These are phyloP conservation scores for Pitangus sulphuratus DNA, from an alignment of 2,797 vertebrate genomes.

Conservation along the genomic window DNA sequence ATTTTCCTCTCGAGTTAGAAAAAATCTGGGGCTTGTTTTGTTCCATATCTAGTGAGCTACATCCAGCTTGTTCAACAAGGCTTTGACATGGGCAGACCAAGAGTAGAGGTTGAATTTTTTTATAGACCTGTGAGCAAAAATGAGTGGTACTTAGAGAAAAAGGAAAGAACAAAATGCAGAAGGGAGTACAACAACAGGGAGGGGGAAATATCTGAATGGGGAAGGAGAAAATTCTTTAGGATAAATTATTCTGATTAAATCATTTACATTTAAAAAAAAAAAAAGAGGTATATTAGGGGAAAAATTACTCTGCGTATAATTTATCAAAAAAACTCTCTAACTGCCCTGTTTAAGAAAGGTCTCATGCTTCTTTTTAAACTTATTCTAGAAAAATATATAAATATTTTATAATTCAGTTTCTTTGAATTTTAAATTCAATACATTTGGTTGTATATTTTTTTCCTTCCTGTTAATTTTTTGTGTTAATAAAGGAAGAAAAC, in stretches of 20 bases:
- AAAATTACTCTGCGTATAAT: neutral
- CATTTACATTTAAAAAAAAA: neutral
- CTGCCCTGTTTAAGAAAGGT: neutral
- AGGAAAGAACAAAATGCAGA: neutral
- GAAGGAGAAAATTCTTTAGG: neutral
- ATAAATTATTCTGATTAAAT: neutral
- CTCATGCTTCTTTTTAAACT: accelerated
- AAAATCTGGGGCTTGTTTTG: neutral
- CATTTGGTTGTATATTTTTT: neutral
- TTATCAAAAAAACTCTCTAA: neutral
- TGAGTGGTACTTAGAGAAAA: neutral
- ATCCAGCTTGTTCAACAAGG: neutral
- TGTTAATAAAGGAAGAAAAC: neutral
- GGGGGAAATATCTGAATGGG: neutral
- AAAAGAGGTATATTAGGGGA: neutral
- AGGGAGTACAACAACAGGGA: neutral
- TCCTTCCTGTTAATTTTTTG: neutral
- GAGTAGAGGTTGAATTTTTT: neutral
- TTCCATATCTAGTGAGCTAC: neutral
- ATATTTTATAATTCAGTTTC: neutral
- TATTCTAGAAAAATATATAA: neutral
- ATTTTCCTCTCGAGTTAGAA: neutral
- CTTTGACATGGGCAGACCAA: neutral
- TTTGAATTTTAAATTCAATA: neutral
- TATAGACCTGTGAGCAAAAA: neutral